Evolutionary conservation across 2,888 invertebrate genomes (phyloP), one percentile per base, ranked within the genome.

Genomic region (Tanypteryx hageni): DNA sequence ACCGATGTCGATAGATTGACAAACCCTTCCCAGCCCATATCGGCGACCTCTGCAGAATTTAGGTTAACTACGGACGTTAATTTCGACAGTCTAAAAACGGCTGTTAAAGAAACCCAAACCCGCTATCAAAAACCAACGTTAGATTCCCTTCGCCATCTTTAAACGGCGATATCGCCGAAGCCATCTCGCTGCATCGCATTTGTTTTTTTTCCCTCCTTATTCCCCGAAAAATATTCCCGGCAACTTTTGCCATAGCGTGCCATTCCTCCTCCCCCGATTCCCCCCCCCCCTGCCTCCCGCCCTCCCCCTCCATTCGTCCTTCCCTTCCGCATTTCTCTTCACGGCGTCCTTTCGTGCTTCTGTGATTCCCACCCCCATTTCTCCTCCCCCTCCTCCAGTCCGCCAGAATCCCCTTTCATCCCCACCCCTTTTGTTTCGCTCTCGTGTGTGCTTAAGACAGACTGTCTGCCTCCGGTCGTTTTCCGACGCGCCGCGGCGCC

Each of bases 401-500:
- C 59, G 18, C 61, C 18, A 0, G 18, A 16, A 31, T 44, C 56
- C 56, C 10, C 14, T 57, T n/a, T 18, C 16, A 59, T 18, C 61
- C n/a, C 58, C n/a, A 22, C 18, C 14, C 61, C n/a, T 22, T 83
- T 27, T 61, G 86, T 68, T 68, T 89, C 89, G 44, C 44, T 59
- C 64, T 89, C 89, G 61, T 89, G 44, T 89, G 89, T 89, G 89
- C 89, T 89, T 89, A 89, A 89, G 89, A 89, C 89, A 89, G 89
- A 89, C 89, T 89, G 89, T 89, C 89, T 89, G 89, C 89, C 89
- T 89, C 89, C 89, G 64, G 89, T 89, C 89, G 89, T 89, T 89
- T 89, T 44, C 89, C 89, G 89, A 89, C 89, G 89, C 89, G 89
- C 89, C 89, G 64, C 89, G 89, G 64, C 89, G 89, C 89, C 89